Conservation (phyloP, 2,888 invertebrate genomes). For the Harmothoe impar region DNA sequence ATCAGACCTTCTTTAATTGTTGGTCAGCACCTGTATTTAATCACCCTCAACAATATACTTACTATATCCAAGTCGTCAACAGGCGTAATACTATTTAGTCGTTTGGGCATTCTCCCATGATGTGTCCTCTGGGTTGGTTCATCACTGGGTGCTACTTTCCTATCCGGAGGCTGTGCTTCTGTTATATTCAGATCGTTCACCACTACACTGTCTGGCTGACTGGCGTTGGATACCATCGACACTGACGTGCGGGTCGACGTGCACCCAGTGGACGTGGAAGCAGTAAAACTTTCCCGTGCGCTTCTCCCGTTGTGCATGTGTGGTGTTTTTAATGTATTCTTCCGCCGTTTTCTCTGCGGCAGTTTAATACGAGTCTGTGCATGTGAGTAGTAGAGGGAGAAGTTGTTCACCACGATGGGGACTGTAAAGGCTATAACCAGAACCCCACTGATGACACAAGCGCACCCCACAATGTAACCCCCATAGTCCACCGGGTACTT, state of each 20-base stretch:
- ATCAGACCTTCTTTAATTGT: no score
- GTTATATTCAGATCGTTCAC: background rate
- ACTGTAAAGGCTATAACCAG: slow-evolving; percentile 83
- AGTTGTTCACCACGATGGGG: slow-evolving; percentile 82
- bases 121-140: background rate
- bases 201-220: background rate
- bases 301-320: background rate
- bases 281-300: background rate
- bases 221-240: background rate
- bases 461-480: slow-evolving; percentile 80
- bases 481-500: slow-evolving; percentile 75
- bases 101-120: background rate
- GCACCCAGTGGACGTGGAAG: background rate
- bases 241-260: background rate
- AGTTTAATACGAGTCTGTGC: slow-evolving; percentile 77
- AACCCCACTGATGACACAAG: slow-evolving; percentile 82
- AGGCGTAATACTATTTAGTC: background rate
- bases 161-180: background rate
- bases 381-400: slow-evolving; percentile 82
- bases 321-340: background rate
- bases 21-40: no score
- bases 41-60: background rate
- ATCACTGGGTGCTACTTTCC: background rate
- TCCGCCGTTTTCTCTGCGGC: background rate
- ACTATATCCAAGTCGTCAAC: background rate